Base-by-base conservation (phyloP, 1,140 invertebrate species). In the Apocrypta bakeri region DNA sequence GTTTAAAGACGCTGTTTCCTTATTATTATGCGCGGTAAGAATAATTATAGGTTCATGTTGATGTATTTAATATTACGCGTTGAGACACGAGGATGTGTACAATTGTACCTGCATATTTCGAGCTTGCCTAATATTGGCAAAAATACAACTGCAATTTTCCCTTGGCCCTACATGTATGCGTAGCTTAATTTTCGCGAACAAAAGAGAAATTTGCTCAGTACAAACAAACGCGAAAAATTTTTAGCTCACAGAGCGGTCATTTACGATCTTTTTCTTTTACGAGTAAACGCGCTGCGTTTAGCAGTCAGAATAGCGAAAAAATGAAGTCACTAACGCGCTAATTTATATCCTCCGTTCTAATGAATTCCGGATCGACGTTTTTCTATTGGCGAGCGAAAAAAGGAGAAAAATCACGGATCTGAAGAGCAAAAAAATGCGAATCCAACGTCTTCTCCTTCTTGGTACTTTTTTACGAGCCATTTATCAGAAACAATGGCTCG, bases 401-500 rank as follows among this genome's bases (percentile, higher is more conserved):
- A 12, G 56, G 48, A 33, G 31, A 31, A 37, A 72, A 31, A 42
- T 7, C 17, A 71, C 21, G 33, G 40, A 12, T 8, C 25, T 14
- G 72, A 8, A 40, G 37, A 24, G n/a, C 37, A 61, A 33, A 63
- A 63, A 27, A 33, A 56, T 2, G 12, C 2, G 25, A 31, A 25
- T 21, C 33, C 29, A 12, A 11, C 8, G 31, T 17, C 66, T 14
- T 71, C 42, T 29, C 40, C n/a, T 80, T 27, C 56, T 17, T 21
- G 48, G 48, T 56, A 56, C 9, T 79, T 79, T n/a, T 74, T 81
- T 29, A 74, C 79, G 79, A 73, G 56, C 40, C 79, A 21, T 81
- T 81, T 81, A 74, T 64, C 37, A 42, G 33, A 25, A 81, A 9
- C 74, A 81, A 81, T 81, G 78, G 78, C n/a, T n/a, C n/a, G 24